Conservation (phyloP, 2,113 vertebrate genomes). For the Castor canadensis region DNA sequence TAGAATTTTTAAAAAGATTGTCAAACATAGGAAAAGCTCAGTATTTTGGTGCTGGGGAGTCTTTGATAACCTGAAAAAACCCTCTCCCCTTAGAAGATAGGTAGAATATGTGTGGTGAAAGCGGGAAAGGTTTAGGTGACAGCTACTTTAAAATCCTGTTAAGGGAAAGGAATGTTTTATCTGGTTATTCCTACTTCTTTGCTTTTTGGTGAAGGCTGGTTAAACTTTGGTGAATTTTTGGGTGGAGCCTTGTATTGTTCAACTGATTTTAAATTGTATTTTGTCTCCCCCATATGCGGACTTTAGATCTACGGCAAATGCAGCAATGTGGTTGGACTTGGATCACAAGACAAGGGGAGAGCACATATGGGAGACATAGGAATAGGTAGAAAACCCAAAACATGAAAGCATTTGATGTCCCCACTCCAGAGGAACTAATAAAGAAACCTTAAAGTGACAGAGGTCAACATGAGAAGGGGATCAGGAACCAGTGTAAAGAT, state of each 20-base stretch:
- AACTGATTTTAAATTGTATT: constrained; percentile 34
- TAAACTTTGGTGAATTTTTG: constrained; percentile 30
- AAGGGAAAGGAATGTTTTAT: background rate
- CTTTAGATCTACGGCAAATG: too few species aligned
- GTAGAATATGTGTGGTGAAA: background rate
- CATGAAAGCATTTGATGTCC: too few species aligned
- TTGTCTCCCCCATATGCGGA: too few species aligned
- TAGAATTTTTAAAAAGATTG: background rate
- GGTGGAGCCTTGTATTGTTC: background rate
- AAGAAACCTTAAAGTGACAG: too few species aligned
- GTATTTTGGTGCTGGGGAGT: background rate
- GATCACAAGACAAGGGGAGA: too few species aligned
- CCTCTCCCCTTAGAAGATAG: background rate
- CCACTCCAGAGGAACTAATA: too few species aligned
- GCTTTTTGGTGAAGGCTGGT: background rate
- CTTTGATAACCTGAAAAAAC: background rate
- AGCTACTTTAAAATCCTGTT: background rate
- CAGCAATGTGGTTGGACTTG: too few species aligned
- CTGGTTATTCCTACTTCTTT: background rate
- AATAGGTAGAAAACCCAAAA: too few species aligned
- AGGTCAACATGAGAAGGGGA: too few species aligned
- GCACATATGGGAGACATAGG: too few species aligned
- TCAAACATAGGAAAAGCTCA: background rate
- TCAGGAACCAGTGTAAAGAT: too few species aligned
- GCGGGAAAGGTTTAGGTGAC: background rate